Conservation (phyloP, 2,888 invertebrate species). For the Apamea epomidion region DNA sequence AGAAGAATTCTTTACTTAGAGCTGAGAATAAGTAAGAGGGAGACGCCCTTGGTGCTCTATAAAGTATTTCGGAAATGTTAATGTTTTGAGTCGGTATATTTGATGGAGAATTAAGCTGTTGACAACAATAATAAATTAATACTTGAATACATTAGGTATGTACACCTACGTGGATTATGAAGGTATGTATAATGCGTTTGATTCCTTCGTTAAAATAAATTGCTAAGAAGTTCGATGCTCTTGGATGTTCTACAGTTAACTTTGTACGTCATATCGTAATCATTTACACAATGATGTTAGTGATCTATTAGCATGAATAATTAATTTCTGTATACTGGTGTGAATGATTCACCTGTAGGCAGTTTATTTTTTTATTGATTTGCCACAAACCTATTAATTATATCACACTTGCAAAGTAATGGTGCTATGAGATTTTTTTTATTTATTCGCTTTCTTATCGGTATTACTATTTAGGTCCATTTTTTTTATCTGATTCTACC, state of each 20-base stretch:
- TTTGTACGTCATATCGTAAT: neutral
- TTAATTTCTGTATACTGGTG: slow-evolving; percentile 43
- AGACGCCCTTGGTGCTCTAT: neutral
- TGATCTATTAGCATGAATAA: slow-evolving; percentile 27
- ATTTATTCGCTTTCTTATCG: neutral
- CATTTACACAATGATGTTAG: slow-evolving; percentile 25
- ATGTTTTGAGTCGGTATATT: neutral
- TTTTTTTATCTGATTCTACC: neutral
- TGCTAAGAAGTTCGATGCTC: slow-evolving; percentile 39
- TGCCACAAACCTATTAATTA: slow-evolving; percentile 26
- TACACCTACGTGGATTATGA: neutral
- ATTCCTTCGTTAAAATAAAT: slow-evolving; percentile 15
- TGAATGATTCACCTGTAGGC: slow-evolving; percentile 41
- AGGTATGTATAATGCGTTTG: neutral
- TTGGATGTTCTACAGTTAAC: slow-evolving; percentile 35
- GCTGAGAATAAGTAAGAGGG: neutral
- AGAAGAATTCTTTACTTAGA: neutral
- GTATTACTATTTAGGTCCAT: neutral
- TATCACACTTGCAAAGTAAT: slow-evolving; percentile 25
- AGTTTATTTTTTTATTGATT: slow-evolving; percentile 42
- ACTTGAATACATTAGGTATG: slow-evolving; percentile 18
- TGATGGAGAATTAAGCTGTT: slow-evolving; percentile 2
- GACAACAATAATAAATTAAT: slow-evolving; percentile 20
- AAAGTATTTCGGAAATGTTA: slow-evolving; percentile 1
- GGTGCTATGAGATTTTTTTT: neutral